Base-by-base conservation (phyloP, 2,797 vertebrate species). In the Neoniphon sammara region DNA sequence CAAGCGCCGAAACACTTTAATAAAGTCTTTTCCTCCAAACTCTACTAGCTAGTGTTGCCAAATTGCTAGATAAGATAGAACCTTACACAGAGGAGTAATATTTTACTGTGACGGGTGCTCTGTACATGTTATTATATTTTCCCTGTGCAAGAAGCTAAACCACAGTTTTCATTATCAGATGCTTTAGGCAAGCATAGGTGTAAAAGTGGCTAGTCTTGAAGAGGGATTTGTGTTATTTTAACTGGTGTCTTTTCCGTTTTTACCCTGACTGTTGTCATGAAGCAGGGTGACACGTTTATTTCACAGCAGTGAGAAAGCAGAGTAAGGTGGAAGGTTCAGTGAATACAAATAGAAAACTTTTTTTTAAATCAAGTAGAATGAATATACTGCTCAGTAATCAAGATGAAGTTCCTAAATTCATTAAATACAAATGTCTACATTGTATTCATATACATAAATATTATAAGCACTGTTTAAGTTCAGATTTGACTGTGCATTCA, bases 1-100 rank as follows among this genome's bases (percentile, higher is more conserved):
- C 25, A 27, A 27, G 25, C 25, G 4, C 25, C 4, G 2, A 27
- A 27, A 27, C 4, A 27, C 25, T 27, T 27, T 27, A 27, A 27
- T 27, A 27, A 27, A 2, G 25, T 27, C 25, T 27, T 27, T 27
- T 27, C 25, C 25, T 27, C 25, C 25, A 27, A 27, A 27, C 25
- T 27, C 25, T 27, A 27, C 25, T 4, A 27, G 25, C 4, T 27
- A 27, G 25, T 27, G 25, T 27, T 27, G 25, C 25, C 4, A 27
- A 27, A 27, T 4, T 27, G 25, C 25, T 27, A 27, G 25, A 27
- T 27, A 27, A 27, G 46, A 75, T 70, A 59, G 62, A 21, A 55
- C 20, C 54, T 36, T 68, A 46, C 30, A 66, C 10, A 14, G 46
- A 46, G 5, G 47, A 34, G 70, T 63, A 53, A 60, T 47, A 58